Percentiles rank a stretch among this genome's conserved stretches.
Conservation (phyloP, 1,140 invertebrate genomes). For the Helicoverpa zea region DNA sequence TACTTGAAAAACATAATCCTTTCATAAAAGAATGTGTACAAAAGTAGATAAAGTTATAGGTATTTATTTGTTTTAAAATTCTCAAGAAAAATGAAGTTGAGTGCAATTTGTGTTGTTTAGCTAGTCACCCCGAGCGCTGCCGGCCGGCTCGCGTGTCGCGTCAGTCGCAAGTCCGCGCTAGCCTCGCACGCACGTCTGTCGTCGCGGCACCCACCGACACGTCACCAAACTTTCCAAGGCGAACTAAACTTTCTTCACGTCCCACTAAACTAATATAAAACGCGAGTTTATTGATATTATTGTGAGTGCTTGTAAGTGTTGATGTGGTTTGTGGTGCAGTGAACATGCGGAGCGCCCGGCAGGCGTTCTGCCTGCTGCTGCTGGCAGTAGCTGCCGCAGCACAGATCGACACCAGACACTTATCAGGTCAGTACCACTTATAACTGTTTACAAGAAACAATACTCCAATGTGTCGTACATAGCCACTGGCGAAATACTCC, state of each 20-base stretch:
- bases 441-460: not conserved
- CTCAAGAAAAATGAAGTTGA: not conserved
- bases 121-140: slow-evolving; percentile 54
- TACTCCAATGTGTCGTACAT: too few relatives aligned
- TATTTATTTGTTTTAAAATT: not conserved
- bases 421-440: slow-evolving; percentile 71
- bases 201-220: slow-evolving; percentile 60
- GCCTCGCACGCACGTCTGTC: slow-evolving; percentile 50
- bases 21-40: too few relatives aligned
- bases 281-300: slow-evolving; percentile 55
- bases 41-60: too few relatives aligned
- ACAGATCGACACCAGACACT: slow-evolving; percentile 74
- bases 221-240: slow-evolving; percentile 76
- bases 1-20: too few relatives aligned
- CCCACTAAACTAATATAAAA: slow-evolving; percentile 56
- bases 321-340: slow-evolving; percentile 77
- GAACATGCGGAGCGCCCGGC: slow-evolving; percentile 80
- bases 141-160: slow-evolving; percentile 45
- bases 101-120: slow-evolving; percentile 5
- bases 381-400: slow-evolving; percentile 70
- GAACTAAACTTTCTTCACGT: slow-evolving; percentile 62
- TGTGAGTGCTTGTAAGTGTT: slow-evolving; percentile 74
- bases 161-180: slow-evolving; percentile 70
- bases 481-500: too few relatives aligned
- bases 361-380: slow-evolving; percentile 79